Base-by-base conservation (phyloP, 2,888 invertebrate species). In the Pristionchus mayeri region DNA sequence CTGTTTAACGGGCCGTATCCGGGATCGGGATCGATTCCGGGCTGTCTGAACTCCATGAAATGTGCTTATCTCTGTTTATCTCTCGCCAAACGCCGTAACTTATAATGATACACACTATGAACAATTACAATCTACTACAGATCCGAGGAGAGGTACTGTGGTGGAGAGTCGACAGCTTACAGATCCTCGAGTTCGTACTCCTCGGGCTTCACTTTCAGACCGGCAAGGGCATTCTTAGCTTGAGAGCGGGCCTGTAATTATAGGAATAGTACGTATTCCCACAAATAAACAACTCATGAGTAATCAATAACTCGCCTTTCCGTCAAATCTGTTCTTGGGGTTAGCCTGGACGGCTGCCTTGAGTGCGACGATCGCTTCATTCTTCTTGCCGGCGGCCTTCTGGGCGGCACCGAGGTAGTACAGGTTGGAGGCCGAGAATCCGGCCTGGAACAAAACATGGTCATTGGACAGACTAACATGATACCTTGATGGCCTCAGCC, bases 401-500 rank as follows among this genome's bases (percentile, higher is more conserved):
- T 84, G 88, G 40, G 89, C 86, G 18, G 84, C 79, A 27, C 90
- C 90, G 67, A 89, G 85, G 78, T 88, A 88, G 85, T 86, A 88
- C 54, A 87, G 85, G 84, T 90, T 91, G 37, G 88, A 85, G 57
- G 88, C 80, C 34, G 89, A 90, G 87, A 90, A 90, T 6, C 85
- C 85, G 34, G 87, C 75, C 90, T 90, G 80, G 78, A 86, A 67
- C 34, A 44, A 6, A 9, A 44, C 44, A 27, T 16, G 27, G 18
- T 30, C 9, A 9, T 30, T 30, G 34, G 18, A 78, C 24, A 78
- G 21, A 24, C 27, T 16, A 16, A 11, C 16, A 13, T 21, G 48
- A 27, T 27, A 87, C 90, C 85, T 90, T 91, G 85, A 90, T 86
- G 21, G 84, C 84, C 57, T 90, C 90, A n/a, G 90, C 90, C 84